Evolutionary conservation across 2,797 vertebrate species (phyloP).

Genomic region (Setipinna tenuifilis): DNA sequence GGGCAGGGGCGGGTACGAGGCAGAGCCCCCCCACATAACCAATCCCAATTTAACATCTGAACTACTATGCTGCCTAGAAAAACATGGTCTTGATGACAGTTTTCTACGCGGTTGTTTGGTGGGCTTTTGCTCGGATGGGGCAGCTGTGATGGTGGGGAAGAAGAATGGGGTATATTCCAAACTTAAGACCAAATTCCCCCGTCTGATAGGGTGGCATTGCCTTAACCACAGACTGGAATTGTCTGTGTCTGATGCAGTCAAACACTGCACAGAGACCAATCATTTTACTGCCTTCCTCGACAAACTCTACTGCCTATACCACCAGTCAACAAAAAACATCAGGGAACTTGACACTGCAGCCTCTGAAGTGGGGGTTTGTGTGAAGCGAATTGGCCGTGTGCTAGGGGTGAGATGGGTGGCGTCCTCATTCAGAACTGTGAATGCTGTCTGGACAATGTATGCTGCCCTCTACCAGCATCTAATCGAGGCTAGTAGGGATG

Average conservation of each 20-base stretch:
- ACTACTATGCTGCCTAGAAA: conserved; percentile 1
- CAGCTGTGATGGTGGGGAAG: conserved; percentile 12
- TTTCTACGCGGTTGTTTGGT: conserved; percentile 18
- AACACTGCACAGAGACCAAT: background rate
- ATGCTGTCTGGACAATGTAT: conserved; percentile 6
- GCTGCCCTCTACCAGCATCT: conserved; percentile 9
- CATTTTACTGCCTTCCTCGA: conserved; percentile 9
- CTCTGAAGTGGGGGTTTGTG: no score
- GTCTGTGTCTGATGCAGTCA: conserved; percentile 27
- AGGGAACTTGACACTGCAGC: conserved; percentile 28
- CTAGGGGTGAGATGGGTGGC: conserved; percentile 33
- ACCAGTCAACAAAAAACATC: conserved; percentile 32
- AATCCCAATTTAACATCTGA: no score
- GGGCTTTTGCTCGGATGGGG: conserved; percentile 19
- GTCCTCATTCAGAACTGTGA: conserved; percentile 33
- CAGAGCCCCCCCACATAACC: no score
- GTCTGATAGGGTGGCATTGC: conserved; percentile 37
- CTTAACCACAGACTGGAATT: conserved; percentile 25
- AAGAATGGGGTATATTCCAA: conserved; percentile 2
- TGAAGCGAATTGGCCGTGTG: no score
- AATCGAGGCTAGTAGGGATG: background rate
- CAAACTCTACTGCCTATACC: conserved; percentile 31
- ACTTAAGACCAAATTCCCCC: background rate
- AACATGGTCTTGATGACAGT: conserved; percentile 26
- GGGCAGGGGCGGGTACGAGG: no score